Evolutionary conservation across 2,888 invertebrate species (phyloP), one percentile per base, ranked within the genome.

Genomic region (Dione vanillae): DNA sequence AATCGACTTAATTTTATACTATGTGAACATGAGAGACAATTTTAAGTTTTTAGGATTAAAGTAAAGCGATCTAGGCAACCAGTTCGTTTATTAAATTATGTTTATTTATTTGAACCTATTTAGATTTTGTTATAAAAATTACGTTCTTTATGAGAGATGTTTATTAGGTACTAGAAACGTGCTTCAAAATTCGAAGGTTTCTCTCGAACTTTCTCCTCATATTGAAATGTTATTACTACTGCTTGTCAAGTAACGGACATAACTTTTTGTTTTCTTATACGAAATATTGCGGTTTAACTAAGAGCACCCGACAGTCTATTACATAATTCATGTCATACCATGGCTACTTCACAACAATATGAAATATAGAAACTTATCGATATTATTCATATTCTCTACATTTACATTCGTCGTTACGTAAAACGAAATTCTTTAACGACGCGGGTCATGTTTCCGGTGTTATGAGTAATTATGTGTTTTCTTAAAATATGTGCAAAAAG

Each of bases 121-220:
- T n/a, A n/a, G n/a, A n/a, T n/a, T n/a, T n/a, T n/a, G n/a, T n/a
- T n/a, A n/a, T n/a, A n/a, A n/a, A 45, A 61, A 27, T 27, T 27
- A 61, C 27, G 14, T 27, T 43, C 10, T 11, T 27, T 19, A 6
- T 10, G n/a, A 27, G 37, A 54, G 14, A 35, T 10, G 11, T 1
- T 43, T n/a, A 14, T 58, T 47, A 12, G 35, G 61, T 35, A 41
- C 27, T 41, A 19, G 37, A 35, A 74, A 59, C 61, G 47, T 64
- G 69, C 62, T 62, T 70, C 70, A 69, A 67, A 65, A 47, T 70
- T 41, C 43, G 67, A 74, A 72, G 67, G 67, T 72, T 51, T 75
- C 73, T 74, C 74, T 66, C 70, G 37, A 74, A 76, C 79, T 78
- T 78, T 79, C 78, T 78, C 78, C 71, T 74, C 71, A 75, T 74